Percentiles rank a stretch among this genome's conserved stretches.
Conservation (phyloP, 2,797 vertebrate species). For the Brachyrhaphis roseni region DNA sequence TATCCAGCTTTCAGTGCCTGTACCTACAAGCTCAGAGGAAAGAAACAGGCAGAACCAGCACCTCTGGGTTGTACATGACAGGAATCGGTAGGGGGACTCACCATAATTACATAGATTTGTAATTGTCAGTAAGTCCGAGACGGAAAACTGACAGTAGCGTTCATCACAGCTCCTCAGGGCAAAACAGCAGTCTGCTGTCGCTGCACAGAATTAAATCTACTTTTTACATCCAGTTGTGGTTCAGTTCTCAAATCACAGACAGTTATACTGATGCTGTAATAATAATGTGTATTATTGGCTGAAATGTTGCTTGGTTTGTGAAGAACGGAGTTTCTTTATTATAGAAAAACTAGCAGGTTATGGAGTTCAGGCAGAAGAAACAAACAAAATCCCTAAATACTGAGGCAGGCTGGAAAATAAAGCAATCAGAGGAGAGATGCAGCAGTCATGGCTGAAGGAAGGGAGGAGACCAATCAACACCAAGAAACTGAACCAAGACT, state of each 20-base stretch:
- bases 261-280: neutral
- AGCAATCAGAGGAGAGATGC: neutral
- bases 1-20: conserved; percentile 28
- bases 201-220: conserved; percentile 10
- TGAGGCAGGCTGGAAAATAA: neutral
- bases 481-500: neutral
- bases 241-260: conserved; percentile 28
- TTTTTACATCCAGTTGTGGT: conserved; percentile 9
- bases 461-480: neutral
- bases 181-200: conserved; percentile 39
- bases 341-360: neutral
- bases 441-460: neutral
- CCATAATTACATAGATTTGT: conserved; percentile 39
- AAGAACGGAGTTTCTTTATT: neutral
- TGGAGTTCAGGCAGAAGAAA: neutral
- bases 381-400: neutral
- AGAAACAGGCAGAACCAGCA: conserved; percentile 3
- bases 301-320: neutral
- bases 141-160: conserved; percentile 34
- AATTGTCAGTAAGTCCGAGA: conserved; percentile 31
- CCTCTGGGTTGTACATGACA: conserved; percentile 31
- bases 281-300: neutral
- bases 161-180: conserved; percentile 29
- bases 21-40: conserved; percentile 38
- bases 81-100: conserved; percentile 21